Base-by-base conservation (phyloP, 2,888 invertebrate species). In the Plagodis pulveraria region DNA sequence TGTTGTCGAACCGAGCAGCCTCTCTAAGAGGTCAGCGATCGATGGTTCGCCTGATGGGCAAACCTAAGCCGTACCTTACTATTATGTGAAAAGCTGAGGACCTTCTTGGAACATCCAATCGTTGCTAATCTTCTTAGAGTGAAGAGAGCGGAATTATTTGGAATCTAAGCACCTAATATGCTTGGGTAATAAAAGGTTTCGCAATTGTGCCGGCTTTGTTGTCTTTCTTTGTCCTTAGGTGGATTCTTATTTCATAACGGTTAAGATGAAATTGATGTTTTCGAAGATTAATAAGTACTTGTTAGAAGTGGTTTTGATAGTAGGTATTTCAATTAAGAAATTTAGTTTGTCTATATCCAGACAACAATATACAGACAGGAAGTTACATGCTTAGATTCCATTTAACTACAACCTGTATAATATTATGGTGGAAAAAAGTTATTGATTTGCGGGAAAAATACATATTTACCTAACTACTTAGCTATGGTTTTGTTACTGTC, bases 101-200 rank as follows among this genome's bases (percentile, higher is more conserved):
- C 85, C 86, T 89, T 86, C 86, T 84, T 71, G 77, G 86, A 86
- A 90, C 87, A 86, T 90, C 89, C 91, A 92, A 91, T 92, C 91
- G 84, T 81, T 88, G 80, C 85, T 92, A 91, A 92, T 91, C 91
- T 90, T 87, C 91, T 91, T 90, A 91, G 81, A 78, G 81, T 76
- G 81, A 77, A 83, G 78, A 83, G 78, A 78, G 71, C 80, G 83
- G 84, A 90, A 89, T 91, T 89, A 91, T 91, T 89, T 86, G 82
- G 83, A 81, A 76, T 84, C 83, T 81, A 83, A 86, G 84, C 82
- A 84, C 77, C 83, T 89, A 88, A 89, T 89, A 88, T 86, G 84
- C 84, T 89, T 85, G 84, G 83, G 84, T 87, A 86, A 89, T 87
- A 87, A 84, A 87, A 87, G 86, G 81, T 83, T 87, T 87, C 81